Conservation (phyloP, 2,888 invertebrate species). For the Clunio marinus region DNA sequence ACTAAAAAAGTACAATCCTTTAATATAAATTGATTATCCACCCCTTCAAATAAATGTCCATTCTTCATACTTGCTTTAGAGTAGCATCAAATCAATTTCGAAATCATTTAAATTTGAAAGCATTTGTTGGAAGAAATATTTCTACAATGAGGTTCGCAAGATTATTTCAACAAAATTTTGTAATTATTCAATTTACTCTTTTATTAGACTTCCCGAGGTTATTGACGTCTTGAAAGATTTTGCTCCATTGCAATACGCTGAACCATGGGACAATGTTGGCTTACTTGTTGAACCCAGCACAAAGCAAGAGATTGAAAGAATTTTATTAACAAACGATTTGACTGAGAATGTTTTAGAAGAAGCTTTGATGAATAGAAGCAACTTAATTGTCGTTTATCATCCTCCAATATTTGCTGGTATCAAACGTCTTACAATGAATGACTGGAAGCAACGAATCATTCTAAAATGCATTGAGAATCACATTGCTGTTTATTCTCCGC, state of each 20-base stretch:
- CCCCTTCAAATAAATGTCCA: no score
- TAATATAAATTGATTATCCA: no score
- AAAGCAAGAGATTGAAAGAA: constrained; percentile 53
- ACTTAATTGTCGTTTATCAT: constrained; percentile 89
- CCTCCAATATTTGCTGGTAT: constrained; percentile 89
- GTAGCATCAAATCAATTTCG: neutral
- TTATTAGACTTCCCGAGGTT: neutral
- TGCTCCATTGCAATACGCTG: constrained; percentile 59
- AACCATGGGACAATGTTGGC: constrained; percentile 94
- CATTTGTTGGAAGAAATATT: neutral
- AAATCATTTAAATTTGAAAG: neutral
- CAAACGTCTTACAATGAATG: constrained; percentile 76
- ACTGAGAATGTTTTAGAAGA: constrained; percentile 83
- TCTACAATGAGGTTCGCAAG: neutral
- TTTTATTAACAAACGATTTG: constrained; percentile 87
- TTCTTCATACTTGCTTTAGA: neutral
- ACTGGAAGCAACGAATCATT: constrained; percentile 77
- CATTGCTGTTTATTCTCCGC: constrained; percentile 89
- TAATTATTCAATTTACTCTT: neutral
- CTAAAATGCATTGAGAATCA: constrained; percentile 74
- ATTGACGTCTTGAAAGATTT: neutral
- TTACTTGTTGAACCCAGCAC: constrained; percentile 76
- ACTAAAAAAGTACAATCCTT: no score
- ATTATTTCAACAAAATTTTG: neutral
- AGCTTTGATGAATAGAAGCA: constrained; percentile 62